Percentiles rank a stretch among this genome's conserved stretches.
phyloP scores from a whole-genome alignment of 2,797 vertebrate genomes.

The Carcharodon carcharias region DNA sequence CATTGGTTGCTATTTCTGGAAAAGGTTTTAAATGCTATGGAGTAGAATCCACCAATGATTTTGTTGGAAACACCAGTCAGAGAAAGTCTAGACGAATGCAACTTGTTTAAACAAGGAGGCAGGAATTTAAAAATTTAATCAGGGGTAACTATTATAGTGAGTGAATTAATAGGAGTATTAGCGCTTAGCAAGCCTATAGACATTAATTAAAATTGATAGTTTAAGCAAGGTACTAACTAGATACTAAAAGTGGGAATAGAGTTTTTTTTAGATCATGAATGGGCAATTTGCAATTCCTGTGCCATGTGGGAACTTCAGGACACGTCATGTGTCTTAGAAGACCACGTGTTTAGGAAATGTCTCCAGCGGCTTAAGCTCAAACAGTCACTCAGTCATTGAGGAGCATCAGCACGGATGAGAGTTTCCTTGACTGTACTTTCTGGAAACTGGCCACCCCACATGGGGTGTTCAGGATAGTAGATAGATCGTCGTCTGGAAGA shows the following conservation, averaged over 20 bases:
- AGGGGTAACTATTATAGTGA: not conserved
- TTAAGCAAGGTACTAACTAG: not conserved
- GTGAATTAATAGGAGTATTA: not conserved
- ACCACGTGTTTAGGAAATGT: not conserved
- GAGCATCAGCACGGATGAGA: no score
- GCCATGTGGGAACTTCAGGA: not conserved
- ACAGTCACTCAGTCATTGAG: no score
- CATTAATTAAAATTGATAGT: not conserved
- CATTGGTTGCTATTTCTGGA: constrained; percentile 1
- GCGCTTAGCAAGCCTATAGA: not conserved
- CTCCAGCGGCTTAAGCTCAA: not conserved
- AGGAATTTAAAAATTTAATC: not conserved
- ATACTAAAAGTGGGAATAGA: not conserved
- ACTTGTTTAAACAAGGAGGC: not conserved
- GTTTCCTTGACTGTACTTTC: no score
- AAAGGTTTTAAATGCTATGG: not conserved
- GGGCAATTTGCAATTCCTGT: not conserved
- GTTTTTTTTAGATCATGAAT: not conserved
- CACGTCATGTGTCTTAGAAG: not conserved
- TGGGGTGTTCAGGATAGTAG: no score
- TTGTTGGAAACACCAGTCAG: not conserved
- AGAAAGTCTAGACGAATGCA: not conserved
- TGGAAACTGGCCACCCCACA: no score
- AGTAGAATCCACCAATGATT: not conserved
- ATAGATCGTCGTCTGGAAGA: no score